phyloP scores from a whole-genome alignment of 64 coral and sea anemone genomes.

The Platygyra sinensis region DNA sequence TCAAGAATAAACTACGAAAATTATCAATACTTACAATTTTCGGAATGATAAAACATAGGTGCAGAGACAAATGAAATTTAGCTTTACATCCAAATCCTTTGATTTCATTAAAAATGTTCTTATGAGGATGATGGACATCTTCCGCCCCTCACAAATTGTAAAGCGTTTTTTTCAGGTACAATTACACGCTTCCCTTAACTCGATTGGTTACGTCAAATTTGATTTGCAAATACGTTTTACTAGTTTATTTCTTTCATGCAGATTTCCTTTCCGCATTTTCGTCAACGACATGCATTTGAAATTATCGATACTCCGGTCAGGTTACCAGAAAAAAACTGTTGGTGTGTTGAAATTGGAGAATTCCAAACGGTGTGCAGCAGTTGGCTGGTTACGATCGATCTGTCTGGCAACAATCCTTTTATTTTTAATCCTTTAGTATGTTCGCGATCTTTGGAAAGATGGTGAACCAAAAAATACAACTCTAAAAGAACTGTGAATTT shows the following conservation, averaged over 20 bases:
- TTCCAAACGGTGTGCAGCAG: too few species aligned
- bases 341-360: too few species aligned
- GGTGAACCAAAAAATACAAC: too few species aligned
- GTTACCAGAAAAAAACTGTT: too few species aligned
- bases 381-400: too few species aligned
- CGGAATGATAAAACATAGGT: not conserved
- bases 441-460: too few species aligned
- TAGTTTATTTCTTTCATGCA: conserved; percentile 7
- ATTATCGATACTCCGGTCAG: too few species aligned
- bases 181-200: not conserved
- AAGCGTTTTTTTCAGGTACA: not conserved
- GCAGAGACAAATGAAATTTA: not conserved
- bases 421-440: too few species aligned
- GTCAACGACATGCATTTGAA: not conserved
- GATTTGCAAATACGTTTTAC: not conserved
- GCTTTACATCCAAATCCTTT: not conserved
- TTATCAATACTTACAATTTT: not conserved
- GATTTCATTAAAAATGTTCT: not conserved
- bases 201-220: not conserved
- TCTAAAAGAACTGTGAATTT: too few species aligned
- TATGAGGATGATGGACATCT: not conserved
- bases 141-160: not conserved
- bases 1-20: not conserved
- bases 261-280: not conserved
- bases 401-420: too few species aligned